Percentiles rank a stretch among this genome's conserved stretches.
Conservation (phyloP, 1,140 invertebrate genomes). For the Panonychus citri region DNA sequence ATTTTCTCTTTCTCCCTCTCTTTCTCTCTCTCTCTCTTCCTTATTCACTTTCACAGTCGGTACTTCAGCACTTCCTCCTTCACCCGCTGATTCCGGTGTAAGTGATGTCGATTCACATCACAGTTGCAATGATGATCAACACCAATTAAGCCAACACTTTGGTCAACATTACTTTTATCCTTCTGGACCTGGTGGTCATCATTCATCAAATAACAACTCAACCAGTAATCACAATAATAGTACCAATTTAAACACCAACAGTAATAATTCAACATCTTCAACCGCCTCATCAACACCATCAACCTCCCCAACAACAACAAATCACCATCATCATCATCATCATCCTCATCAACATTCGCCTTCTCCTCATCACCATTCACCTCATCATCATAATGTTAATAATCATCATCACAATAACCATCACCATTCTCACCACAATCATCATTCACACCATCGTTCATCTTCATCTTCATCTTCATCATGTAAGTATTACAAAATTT, state of each 20-base stretch:
- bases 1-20: too few relatives aligned
- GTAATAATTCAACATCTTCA: too few relatives aligned
- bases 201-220: neutral
- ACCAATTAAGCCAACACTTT: slow-evolving; percentile 7
- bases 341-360: too few relatives aligned
- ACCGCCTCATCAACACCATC: too few relatives aligned
- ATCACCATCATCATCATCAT: too few relatives aligned
- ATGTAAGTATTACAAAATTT: too few relatives aligned
- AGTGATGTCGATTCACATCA: slow-evolving; percentile 84
- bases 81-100: slow-evolving; percentile 85
- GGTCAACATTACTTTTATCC: slow-evolving; percentile 8
- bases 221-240: too few relatives aligned
- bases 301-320: too few relatives aligned
- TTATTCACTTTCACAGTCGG: neutral
- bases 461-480: too few relatives aligned
- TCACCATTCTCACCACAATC: neutral
- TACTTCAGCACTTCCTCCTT: slow-evolving; percentile 57
- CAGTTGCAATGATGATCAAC: slow-evolving; percentile 49
- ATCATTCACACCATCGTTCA: neutral
- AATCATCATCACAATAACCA: neutral
- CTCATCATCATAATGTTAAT: too few relatives aligned
- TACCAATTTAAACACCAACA: too few relatives aligned
- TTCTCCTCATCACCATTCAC: too few relatives aligned
- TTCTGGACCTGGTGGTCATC: neutral
- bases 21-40: neutral